Percentiles rank a stretch among this genome's conserved stretches.
phyloP scores from a whole-genome alignment of 2,888 invertebrate species.

The Caenorhabditis sp. region DNA sequence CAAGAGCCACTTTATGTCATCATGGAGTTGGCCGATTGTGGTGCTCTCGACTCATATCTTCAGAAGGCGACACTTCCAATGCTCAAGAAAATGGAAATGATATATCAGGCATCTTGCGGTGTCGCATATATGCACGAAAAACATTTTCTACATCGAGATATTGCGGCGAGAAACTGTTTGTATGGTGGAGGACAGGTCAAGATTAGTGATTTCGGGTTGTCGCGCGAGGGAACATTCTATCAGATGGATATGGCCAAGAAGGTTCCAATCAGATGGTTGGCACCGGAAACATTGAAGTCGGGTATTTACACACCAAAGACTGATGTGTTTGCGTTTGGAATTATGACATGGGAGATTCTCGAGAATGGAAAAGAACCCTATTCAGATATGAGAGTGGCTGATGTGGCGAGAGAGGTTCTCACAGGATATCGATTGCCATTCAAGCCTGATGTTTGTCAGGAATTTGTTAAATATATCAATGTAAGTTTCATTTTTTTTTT shows the following conservation, averaged over 20 bases:
- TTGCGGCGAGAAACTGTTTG: constrained; percentile 52
- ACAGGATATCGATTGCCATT: constrained; percentile 40
- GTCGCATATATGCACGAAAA: constrained; percentile 56
- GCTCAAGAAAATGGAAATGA: constrained; percentile 52
- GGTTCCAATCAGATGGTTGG: constrained; percentile 55
- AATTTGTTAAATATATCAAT: background rate
- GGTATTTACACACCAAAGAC: constrained; percentile 46
- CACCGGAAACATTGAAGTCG: constrained; percentile 45
- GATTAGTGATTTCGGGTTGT: constrained; percentile 50
- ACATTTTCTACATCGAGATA: constrained; percentile 50
- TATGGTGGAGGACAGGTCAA: constrained; percentile 50
- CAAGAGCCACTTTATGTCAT: constrained; percentile 59
- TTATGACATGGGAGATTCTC: constrained; percentile 14
- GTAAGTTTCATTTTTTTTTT: too few relatives aligned
- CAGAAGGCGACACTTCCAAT: constrained; percentile 31
- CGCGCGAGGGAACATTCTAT: constrained; percentile 46
- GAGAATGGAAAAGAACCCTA: constrained; percentile 35
- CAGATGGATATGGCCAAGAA: constrained; percentile 44
- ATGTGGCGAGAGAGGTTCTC: constrained; percentile 27
- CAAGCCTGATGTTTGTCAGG: constrained; percentile 3
- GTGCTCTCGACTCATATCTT: constrained; percentile 55
- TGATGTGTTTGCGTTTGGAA: constrained; percentile 53
- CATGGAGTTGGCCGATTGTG: constrained; percentile 54
- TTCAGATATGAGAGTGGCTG: constrained; percentile 19
- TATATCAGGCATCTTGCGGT: constrained; percentile 54